Conservation (phyloP, 2,888 invertebrate species). For the Stenodera caucasica region DNA sequence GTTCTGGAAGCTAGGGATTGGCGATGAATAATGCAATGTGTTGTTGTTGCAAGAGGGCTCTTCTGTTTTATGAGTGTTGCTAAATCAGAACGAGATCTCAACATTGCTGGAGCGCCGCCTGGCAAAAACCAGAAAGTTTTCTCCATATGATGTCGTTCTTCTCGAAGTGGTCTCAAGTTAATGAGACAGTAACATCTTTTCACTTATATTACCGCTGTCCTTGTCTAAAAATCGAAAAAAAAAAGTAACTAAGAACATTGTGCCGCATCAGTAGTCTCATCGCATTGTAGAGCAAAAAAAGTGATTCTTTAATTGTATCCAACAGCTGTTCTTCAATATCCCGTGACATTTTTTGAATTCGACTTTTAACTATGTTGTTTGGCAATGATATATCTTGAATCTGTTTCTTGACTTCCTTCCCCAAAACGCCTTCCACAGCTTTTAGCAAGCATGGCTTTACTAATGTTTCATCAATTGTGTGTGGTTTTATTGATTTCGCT, state of each 20-base stretch:
- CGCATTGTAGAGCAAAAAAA: slow-evolving; percentile 30
- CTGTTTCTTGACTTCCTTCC: slow-evolving; percentile 17
- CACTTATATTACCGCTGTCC: slow-evolving; percentile 24
- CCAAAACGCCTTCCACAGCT: slow-evolving; percentile 24
- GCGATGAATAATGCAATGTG: slow-evolving; percentile 31
- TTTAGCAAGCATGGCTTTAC: slow-evolving; percentile 24
- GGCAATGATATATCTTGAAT: slow-evolving; percentile 21
- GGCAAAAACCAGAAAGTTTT: slow-evolving; percentile 30
- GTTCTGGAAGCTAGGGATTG: slow-evolving; percentile 31
- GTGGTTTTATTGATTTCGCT: slow-evolving; percentile 28
- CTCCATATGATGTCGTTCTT: slow-evolving; percentile 25
- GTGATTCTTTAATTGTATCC: slow-evolving; percentile 18
- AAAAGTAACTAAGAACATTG: slow-evolving; percentile 30
- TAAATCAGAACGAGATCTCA: slow-evolving; percentile 30
- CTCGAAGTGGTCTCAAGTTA: slow-evolving; percentile 26
- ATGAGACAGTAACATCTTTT: slow-evolving; percentile 24
- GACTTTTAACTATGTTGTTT: slow-evolving; percentile 20
- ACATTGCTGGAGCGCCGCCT: slow-evolving; percentile 31
- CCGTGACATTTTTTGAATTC: slow-evolving; percentile 22
- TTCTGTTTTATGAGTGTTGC: slow-evolving; percentile 30
- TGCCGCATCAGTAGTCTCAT: slow-evolving; percentile 31
- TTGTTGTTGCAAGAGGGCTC: slow-evolving; percentile 30
- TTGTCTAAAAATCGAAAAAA: slow-evolving; percentile 30
- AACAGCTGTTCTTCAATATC: slow-evolving; percentile 5
- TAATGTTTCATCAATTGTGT: slow-evolving; percentile 23